Conservation (phyloP, 2,797 vertebrate genomes). For the Phylloscopus collybita region DNA sequence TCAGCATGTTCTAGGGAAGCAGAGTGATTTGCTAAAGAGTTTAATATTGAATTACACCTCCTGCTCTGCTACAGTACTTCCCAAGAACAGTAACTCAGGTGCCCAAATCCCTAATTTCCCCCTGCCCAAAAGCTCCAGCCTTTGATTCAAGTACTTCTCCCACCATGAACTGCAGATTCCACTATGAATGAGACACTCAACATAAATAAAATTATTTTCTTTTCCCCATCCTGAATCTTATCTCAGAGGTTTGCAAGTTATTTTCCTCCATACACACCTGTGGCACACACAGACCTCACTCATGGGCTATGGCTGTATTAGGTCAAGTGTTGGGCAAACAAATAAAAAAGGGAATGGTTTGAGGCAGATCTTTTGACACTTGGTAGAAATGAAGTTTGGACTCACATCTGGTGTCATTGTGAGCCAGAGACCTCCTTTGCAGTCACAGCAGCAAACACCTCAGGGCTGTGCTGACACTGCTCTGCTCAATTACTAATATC, state of each 20-base stretch:
- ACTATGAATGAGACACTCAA: fast-evolving
- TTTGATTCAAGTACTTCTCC: background rate
- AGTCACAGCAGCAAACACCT: background rate
- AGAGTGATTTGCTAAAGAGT: background rate
- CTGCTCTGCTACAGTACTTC: background rate
- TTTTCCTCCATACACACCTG: background rate
- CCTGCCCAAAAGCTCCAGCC: fast-evolving
- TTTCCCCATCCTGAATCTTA: background rate
- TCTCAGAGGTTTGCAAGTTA: background rate
- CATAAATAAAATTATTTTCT: background rate
- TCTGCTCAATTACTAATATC: background rate
- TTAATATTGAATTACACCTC: background rate
- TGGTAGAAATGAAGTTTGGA: fast-evolving
- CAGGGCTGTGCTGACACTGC: background rate
- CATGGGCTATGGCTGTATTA: background rate
- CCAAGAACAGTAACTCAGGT: background rate
- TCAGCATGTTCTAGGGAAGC: background rate
- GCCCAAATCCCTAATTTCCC: background rate
- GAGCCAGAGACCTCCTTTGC: background rate
- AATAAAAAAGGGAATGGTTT: background rate
- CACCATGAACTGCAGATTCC: background rate
- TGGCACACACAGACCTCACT: background rate
- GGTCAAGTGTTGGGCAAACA: background rate
- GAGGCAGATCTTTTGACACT: background rate
- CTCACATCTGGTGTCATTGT: background rate